Conservation (phyloP, 2,113 vertebrate species). For the Lophius piscatorius region DNA sequence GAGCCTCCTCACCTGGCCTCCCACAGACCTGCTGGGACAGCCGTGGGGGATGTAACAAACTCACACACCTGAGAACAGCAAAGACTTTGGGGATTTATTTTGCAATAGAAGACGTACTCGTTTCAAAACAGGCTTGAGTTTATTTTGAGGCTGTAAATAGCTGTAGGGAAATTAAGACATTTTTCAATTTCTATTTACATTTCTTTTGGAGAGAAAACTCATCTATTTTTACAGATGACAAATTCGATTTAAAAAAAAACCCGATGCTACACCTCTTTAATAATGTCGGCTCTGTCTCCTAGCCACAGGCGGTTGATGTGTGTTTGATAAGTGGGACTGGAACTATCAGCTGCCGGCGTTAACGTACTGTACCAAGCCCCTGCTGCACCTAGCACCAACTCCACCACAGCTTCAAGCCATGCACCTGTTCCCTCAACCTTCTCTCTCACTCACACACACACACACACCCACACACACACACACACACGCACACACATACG, state of each 20-base stretch:
- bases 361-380: slow-evolving; percentile 53
- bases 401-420: slow-evolving; percentile 76
- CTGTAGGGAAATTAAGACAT: slow-evolving; percentile 8
- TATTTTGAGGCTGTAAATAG: slow-evolving; percentile 29
- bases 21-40: slow-evolving; percentile 50
- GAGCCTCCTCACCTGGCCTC: slow-evolving; percentile 65
- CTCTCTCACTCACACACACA: slow-evolving; percentile 27
- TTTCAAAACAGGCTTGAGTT: slow-evolving; percentile 24
- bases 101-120: slow-evolving; percentile 9
- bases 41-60: slow-evolving; percentile 34
- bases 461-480: slow-evolving; percentile 7
- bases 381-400: slow-evolving; percentile 57
- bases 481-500: slow-evolving; percentile 24
- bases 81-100: slow-evolving; percentile 23
- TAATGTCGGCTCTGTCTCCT: slow-evolving; percentile 56
- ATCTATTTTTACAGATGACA: slow-evolving; percentile 2
- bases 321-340: slow-evolving; percentile 68
- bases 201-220: slow-evolving; percentile 17
- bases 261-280: slow-evolving; percentile 45
- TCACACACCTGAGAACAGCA: slow-evolving; percentile 39
- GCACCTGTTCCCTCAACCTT: slow-evolving; percentile 76
- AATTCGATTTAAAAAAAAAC: slow-evolving; percentile 20
- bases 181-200: slow-evolving; percentile 23
- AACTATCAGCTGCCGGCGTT: slow-evolving; percentile 68
- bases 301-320: slow-evolving; percentile 56